phyloP scores from a whole-genome alignment of 2,113 vertebrate genomes.

The Crocuta crocuta region DNA sequence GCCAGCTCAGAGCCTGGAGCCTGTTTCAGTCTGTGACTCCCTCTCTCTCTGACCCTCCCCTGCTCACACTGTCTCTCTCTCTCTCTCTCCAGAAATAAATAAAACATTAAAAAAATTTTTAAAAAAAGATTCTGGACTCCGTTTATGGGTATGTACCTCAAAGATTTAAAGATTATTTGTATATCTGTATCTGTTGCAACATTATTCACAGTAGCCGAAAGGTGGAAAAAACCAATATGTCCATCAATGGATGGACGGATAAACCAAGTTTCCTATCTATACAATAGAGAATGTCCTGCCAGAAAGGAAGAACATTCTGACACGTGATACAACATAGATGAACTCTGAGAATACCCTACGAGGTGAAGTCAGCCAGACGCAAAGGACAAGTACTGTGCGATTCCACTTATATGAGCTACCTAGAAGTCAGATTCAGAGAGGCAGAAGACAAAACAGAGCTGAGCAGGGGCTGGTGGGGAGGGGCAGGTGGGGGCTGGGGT shows the following conservation, averaged over 20 bases:
- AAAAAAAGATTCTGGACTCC: background rate
- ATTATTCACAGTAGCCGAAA: background rate
- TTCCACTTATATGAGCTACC: background rate
- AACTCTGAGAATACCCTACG: background rate
- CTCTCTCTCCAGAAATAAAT: too few species aligned
- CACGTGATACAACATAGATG: background rate
- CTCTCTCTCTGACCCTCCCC: too few species aligned
- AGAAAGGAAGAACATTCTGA: background rate
- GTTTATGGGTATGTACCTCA: background rate
- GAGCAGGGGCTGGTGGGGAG: background rate
- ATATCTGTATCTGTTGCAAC: accelerated
- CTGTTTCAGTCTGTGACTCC: too few species aligned
- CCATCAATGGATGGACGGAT: background rate
- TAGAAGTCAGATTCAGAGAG: background rate
- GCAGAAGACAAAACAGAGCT: background rate
- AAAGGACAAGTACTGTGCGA: background rate
- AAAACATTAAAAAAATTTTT: too few species aligned
- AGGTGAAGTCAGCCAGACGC: background rate
- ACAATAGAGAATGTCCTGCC: background rate
- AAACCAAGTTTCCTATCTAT: background rate
- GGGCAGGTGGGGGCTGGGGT: background rate
- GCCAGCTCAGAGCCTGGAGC: too few species aligned
- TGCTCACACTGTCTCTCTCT: too few species aligned
- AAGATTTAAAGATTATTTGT: background rate
- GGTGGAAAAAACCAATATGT: background rate